Percentiles rank a stretch among this genome's conserved stretches.
These are phyloP conservation scores for Melangyna quadrimaculata DNA, from an alignment of 2,888 invertebrate species.

Conservation along the genomic window DNA sequence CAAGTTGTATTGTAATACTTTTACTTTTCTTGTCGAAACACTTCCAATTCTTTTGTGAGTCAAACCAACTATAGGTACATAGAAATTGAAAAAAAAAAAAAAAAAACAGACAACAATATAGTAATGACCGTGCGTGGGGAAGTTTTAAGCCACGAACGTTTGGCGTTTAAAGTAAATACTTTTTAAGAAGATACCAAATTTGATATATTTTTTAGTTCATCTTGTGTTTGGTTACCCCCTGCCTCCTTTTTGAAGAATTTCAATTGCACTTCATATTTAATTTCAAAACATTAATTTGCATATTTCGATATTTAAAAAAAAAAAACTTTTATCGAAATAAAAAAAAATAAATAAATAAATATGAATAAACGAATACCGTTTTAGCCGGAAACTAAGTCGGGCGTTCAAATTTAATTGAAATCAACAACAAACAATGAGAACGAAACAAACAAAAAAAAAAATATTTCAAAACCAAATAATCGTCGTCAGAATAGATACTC, in stretches of 20 bases:
- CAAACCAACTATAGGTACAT: constrained; percentile 50
- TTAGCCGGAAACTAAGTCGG: constrained; percentile 22
- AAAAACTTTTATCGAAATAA: background rate
- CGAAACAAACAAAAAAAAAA: background rate
- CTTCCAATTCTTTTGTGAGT: background rate
- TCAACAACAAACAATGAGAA: constrained; percentile 18
- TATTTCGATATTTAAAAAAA: background rate
- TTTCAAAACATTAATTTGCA: background rate
- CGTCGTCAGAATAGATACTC: constrained; percentile 38
- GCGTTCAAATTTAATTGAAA: constrained; percentile 19
- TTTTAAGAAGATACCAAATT: background rate
- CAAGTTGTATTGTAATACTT: background rate
- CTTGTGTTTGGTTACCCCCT: background rate
- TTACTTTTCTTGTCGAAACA: background rate
- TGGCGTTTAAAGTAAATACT: constrained; percentile 13
- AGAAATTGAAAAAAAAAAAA: constrained; percentile 40
- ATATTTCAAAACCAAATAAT: constrained; percentile 41
- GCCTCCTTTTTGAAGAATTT: background rate
- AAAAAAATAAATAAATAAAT: constrained; percentile 5
- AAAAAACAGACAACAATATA: too few species aligned
- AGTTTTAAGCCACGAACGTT: constrained; percentile 13
- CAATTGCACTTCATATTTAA: constrained; percentile 55
- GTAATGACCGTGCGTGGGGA: constrained; percentile 29
- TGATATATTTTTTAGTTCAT: background rate
- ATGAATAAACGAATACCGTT: constrained; percentile 3